Conservation (phyloP, 2,888 invertebrate genomes). For the Parapristionchus giblindavisi region DNA sequence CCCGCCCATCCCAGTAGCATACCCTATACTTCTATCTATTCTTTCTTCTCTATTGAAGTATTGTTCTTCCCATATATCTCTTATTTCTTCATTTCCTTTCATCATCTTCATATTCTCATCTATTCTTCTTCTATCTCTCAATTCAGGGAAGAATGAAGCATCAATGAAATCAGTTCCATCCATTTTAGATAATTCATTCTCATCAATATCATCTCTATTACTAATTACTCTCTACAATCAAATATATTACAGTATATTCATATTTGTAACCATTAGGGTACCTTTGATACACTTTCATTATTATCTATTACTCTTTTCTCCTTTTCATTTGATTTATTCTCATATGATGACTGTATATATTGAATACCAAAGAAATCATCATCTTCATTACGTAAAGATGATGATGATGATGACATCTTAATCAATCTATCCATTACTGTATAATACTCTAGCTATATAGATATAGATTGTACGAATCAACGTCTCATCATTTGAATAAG, state of each 20-base stretch:
- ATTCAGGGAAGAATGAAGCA: slow-evolving; percentile 31
- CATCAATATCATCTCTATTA: slow-evolving; percentile 2
- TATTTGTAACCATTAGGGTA: not conserved
- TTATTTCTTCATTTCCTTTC: slow-evolving; percentile 16
- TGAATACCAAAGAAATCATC: slow-evolving; percentile 32
- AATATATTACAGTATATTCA: not conserved
- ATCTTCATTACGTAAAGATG: not conserved
- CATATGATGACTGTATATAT: slow-evolving; percentile 12
- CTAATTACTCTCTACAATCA: not conserved
- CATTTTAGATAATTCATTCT: slow-evolving; percentile 5
- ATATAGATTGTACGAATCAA: not conserved
- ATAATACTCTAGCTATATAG: not conserved
- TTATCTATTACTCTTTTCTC: not conserved
- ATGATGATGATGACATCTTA: not conserved
- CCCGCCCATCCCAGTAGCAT: too few relatives aligned
- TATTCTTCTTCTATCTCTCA: slow-evolving; percentile 17
- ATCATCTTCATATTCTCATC: slow-evolving; percentile 7
- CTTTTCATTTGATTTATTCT: not conserved
- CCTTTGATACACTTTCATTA: not conserved
- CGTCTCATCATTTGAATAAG: not conserved
- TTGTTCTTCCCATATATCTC: slow-evolving; percentile 24
- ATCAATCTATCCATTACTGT: not conserved
- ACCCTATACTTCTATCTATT: not conserved
- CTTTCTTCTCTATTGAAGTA: not conserved
- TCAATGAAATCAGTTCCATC: slow-evolving; percentile 20